These are phyloP conservation scores for Unio pictorum DNA, from an alignment of 2,888 invertebrate genomes.

Conservation along the genomic window DNA sequence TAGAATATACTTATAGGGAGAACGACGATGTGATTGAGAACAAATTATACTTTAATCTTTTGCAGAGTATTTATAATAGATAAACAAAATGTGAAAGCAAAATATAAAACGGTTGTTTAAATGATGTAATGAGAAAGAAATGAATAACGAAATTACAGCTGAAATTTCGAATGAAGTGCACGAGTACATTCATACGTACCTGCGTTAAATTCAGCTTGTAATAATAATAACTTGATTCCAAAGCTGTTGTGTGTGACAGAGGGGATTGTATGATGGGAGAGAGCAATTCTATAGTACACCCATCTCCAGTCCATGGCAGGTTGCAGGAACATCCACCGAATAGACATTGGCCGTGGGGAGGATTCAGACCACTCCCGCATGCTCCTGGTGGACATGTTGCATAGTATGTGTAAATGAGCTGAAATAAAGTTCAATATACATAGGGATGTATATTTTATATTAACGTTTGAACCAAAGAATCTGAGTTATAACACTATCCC, in stretches of 20 bases:
- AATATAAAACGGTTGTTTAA: no score
- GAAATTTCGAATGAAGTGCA: no score
- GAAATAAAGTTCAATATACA: not conserved
- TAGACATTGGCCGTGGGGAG: slow-evolving; percentile 37
- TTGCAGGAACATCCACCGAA: slow-evolving; percentile 41
- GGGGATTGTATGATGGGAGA: slow-evolving; percentile 15
- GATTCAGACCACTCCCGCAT: slow-evolving; percentile 27
- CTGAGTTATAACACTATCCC: no score
- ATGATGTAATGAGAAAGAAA: no score
- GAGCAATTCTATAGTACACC: slow-evolving; percentile 8
- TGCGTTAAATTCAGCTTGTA: slow-evolving; percentile 5
- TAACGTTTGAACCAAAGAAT: not conserved
- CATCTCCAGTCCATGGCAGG: no score
- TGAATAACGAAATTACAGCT: no score
- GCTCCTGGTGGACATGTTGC: slow-evolving; percentile 34
- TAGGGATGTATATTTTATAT: no score
- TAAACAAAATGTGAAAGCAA: no score
- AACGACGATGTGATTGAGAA: no score
- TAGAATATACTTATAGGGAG: no score
- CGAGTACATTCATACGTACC: not conserved
- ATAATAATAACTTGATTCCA: slow-evolving; percentile 2
- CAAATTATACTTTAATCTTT: no score
- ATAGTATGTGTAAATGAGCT: not conserved
- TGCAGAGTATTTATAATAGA: no score
- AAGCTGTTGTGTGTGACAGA: not conserved